A percentile compares a stretch with the other conserved stretches of the same genome.
These are phyloP conservation scores for Sthenelais limicola DNA, from an alignment of 2,888 invertebrate species.

Conservation along the genomic window DNA sequence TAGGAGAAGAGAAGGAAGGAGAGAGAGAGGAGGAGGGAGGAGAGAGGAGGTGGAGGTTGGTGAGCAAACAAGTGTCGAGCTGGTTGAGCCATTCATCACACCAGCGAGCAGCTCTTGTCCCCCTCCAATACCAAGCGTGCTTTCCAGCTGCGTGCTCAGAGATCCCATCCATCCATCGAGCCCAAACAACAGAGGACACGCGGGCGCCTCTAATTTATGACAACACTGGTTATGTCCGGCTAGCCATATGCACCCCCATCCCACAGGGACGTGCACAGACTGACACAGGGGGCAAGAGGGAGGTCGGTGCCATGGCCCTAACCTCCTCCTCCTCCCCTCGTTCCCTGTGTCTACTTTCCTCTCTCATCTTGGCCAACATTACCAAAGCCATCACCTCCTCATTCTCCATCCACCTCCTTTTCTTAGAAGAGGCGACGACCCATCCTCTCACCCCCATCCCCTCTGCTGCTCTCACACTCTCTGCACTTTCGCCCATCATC, in stretches of 20 bases:
- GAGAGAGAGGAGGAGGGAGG: background rate
- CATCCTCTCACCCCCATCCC: no score
- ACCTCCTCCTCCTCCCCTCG: no score
- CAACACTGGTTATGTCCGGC: conserved; percentile 31
- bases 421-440: no score
- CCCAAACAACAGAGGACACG: conserved; percentile 16
- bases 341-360: no score
- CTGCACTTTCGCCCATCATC: no score
- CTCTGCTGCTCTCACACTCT: no score
- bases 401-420: no score
- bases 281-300: conserved; percentile 13
- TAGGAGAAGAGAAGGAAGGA: background rate
- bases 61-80: conserved; percentile 19
- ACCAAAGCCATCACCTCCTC: no score
- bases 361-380: no score
- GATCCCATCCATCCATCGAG: background rate
- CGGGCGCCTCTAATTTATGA: conserved; percentile 23
- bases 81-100: conserved; percentile 11
- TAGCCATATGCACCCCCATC: conserved; percentile 10
- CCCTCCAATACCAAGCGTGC: background rate
- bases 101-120: background rate
- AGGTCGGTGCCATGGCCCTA: no score
- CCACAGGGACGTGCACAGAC: conserved; percentile 20
- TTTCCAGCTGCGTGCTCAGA: background rate
- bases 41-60: background rate